Evolutionary conservation across 2,797 vertebrate species (phyloP).

Genomic region (Bradypodion ventrale): DNA sequence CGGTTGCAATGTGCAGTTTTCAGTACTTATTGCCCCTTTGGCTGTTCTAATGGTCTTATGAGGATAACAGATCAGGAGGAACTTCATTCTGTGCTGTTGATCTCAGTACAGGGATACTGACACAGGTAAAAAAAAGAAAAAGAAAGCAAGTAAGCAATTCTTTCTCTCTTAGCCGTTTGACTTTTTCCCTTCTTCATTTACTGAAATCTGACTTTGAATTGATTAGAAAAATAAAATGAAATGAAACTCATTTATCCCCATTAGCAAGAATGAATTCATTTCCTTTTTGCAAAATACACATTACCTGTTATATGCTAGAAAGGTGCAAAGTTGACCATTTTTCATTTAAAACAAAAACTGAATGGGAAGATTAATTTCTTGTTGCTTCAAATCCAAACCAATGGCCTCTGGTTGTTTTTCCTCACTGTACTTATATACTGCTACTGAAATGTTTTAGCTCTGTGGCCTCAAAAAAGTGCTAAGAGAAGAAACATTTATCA

Average conservation of each 20-base stretch:
- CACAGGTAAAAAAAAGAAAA: neutral
- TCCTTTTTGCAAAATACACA: conserved; percentile 41
- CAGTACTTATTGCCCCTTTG: conserved; percentile 20
- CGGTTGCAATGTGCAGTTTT: conserved; percentile 27
- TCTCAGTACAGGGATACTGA: neutral
- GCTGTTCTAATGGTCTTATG: conserved; percentile 14
- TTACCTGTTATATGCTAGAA: conserved; percentile 30
- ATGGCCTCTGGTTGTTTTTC: conserved; percentile 17
- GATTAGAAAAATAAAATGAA: conserved; percentile 18
- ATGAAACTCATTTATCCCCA: conserved; percentile 10
- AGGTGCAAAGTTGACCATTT: conserved; percentile 50
- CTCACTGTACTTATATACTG: neutral
- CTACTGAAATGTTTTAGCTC: conserved; percentile 37
- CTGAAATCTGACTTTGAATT: conserved; percentile 23
- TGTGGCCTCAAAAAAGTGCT: conserved; percentile 24
- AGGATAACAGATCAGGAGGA: conserved; percentile 11
- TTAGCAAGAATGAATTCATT: conserved; percentile 29
- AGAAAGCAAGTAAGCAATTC: neutral
- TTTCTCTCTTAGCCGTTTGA: neutral
- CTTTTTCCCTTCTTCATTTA: conserved; percentile 33
- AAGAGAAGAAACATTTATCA: conserved; percentile 40
- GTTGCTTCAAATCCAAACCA: neutral
- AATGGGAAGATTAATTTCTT: conserved; percentile 54
- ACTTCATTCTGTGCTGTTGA: conserved; percentile 20
- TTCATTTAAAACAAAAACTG: conserved; percentile 51